Conservation (phyloP, 2,797 vertebrate genomes). For the Hemitrygon akajei region DNA sequence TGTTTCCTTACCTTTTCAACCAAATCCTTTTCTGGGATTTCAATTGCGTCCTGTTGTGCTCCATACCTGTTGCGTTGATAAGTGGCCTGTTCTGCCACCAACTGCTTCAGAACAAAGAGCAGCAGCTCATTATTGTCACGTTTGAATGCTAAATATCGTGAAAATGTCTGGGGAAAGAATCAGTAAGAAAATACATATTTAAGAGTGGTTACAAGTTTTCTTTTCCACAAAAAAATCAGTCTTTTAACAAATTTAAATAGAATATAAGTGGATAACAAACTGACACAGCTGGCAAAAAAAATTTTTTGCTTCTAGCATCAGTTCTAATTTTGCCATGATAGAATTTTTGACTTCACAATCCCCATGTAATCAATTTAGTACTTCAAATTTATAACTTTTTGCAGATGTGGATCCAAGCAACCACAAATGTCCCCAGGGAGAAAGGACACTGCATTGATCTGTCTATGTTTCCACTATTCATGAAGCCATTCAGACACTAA, state of each 20-base stretch:
- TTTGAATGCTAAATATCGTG: conserved; percentile 86
- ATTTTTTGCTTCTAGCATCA: neutral
- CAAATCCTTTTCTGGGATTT: conserved; percentile 85
- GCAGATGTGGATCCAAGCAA: neutral
- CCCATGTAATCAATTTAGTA: neutral
- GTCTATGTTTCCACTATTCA: neutral
- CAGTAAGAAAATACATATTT: conserved; percentile 6
- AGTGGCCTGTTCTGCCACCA: conserved; percentile 84
- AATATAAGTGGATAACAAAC: too few relatives aligned
- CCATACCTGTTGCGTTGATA: conserved; percentile 95
- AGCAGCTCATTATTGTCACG: conserved; percentile 94
- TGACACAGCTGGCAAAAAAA: neutral
- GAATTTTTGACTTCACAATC: neutral
- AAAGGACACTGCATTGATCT: neutral
- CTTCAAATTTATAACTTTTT: neutral
- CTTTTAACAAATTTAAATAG: neutral
- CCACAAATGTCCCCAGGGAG: neutral
- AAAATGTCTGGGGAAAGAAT: conserved; percentile 69
- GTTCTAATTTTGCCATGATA: neutral
- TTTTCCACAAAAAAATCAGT: neutral
- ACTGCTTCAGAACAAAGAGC: conserved; percentile 92
- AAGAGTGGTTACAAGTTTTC: neutral
- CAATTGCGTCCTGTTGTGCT: conserved; percentile 79
- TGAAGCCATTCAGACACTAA: neutral
- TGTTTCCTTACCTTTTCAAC: conserved; percentile 74